Evolutionary conservation across 2,797 vertebrate genomes (phyloP).

Genomic region (Fistularia commersonii): DNA sequence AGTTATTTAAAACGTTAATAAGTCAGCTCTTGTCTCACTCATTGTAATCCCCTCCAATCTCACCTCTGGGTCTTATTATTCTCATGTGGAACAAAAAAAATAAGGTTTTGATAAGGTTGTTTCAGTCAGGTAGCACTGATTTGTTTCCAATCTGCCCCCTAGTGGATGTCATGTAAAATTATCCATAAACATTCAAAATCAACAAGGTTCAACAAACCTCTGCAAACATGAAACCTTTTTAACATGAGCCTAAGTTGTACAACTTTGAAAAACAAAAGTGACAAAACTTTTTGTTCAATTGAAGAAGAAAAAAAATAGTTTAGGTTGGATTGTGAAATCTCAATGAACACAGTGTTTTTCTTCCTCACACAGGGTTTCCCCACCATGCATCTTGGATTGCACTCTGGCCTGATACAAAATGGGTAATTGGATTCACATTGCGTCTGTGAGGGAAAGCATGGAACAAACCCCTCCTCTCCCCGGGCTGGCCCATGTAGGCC

Average conservation of each 20-base stretch:
- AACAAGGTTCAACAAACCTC: too few species aligned
- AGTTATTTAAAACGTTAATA: too few species aligned
- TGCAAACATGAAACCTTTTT: too few species aligned
- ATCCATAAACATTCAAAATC: too few species aligned
- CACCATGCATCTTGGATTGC: constrained; percentile 37
- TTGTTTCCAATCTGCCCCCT: too few species aligned
- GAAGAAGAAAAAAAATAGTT: constrained; percentile 6
- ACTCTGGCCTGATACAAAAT: constrained; percentile 48
- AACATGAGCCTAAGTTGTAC: neutral
- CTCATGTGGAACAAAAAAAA: too few species aligned
- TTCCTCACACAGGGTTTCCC: constrained; percentile 28
- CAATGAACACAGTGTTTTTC: constrained; percentile 34
- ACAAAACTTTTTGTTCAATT: constrained; percentile 1
- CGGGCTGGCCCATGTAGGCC: constrained; percentile 49
- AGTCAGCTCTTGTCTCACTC: too few species aligned
- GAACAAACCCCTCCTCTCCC: constrained; percentile 36
- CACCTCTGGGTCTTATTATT: too few species aligned
- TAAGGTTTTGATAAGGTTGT: too few species aligned
- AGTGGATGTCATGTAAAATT: too few species aligned
- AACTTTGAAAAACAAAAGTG: neutral
- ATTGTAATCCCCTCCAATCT: too few species aligned
- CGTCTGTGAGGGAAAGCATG: constrained; percentile 29
- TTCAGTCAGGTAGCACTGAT: too few species aligned
- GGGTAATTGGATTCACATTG: constrained; percentile 63
- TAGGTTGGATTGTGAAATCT: constrained; percentile 26